Conservation (phyloP, 2,113 vertebrate genomes). For the Gallinago media region DNA sequence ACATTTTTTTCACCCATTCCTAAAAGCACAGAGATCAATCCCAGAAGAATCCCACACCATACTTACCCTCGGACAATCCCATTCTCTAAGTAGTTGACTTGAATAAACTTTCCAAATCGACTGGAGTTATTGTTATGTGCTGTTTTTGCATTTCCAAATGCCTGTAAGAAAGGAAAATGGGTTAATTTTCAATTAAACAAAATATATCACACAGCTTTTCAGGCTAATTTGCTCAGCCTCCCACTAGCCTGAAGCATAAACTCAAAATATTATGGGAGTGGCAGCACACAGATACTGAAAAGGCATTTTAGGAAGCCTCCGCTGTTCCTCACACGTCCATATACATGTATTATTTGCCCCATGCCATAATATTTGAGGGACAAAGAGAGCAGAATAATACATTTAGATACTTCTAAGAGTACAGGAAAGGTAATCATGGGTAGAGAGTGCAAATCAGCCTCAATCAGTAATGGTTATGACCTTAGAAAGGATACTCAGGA, state of each 20-base stretch:
- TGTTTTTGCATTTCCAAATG: conserved; percentile 95
- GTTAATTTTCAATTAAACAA: background rate
- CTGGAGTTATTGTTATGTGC: conserved; percentile 96
- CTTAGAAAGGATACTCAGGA: background rate
- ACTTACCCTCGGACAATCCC: conserved; percentile 94
- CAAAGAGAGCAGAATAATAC: background rate
- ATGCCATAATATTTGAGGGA: background rate
- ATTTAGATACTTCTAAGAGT: background rate
- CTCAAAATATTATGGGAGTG: rapidly evolving
- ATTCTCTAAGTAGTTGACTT: conserved; percentile 94
- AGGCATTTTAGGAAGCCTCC: background rate
- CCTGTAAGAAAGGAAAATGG: conserved; percentile 64
- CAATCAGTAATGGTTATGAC: background rate
- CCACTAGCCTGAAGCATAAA: background rate
- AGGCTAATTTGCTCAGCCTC: background rate
- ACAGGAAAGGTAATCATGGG: background rate
- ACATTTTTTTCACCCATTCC: background rate
- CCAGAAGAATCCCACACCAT: background rate
- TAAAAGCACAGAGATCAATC: background rate
- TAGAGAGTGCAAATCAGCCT: background rate
- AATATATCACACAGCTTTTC: background rate
- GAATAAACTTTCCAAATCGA: conserved; percentile 96
- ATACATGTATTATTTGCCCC: background rate
- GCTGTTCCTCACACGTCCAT: background rate
- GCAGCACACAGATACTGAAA: background rate